Conservation (phyloP, 1,140 invertebrate species). For the Arctopsyche grandis region DNA sequence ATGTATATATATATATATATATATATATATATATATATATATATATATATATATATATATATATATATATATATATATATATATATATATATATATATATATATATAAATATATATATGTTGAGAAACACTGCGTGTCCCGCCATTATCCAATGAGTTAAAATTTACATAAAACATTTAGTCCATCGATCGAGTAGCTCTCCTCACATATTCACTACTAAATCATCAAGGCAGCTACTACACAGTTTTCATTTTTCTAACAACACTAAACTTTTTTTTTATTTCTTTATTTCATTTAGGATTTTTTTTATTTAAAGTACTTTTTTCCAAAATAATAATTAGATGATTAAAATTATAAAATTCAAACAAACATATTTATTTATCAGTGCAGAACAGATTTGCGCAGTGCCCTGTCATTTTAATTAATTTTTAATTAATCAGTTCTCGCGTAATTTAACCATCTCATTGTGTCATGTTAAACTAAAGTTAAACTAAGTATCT, state of each 20-base stretch:
- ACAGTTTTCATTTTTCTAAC: conserved; percentile 48
- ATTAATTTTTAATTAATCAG: not conserved
- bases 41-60: not conserved
- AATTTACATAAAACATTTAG: conserved; percentile 44
- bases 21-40: not conserved
- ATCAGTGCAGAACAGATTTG: conserved; percentile 37
- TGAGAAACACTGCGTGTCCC: conserved; percentile 19
- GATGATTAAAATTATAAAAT: conserved; percentile 35
- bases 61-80: not conserved
- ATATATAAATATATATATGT: not conserved
- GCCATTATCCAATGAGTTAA: conserved; percentile 37
- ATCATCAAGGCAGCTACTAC: conserved; percentile 51
- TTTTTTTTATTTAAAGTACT: conserved; percentile 29
- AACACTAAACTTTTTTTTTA: conserved; percentile 48
- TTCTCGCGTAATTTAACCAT: conserved; percentile 25
- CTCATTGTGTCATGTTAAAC: conserved; percentile 49
- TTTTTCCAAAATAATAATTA: conserved; percentile 32
- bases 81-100: not conserved
- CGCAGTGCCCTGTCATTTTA: conserved; percentile 47
- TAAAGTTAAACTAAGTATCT: conserved; percentile 50
- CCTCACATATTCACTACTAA: conserved; percentile 15
- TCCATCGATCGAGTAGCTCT: conserved; percentile 33
- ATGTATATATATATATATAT: not conserved
- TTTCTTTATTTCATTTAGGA: conserved; percentile 28
- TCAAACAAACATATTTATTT: conserved; percentile 23